Evolutionary conservation across 2,888 invertebrate genomes (phyloP), one percentile per base, ranked within the genome.

Genomic region (Apotomis capreana): DNA sequence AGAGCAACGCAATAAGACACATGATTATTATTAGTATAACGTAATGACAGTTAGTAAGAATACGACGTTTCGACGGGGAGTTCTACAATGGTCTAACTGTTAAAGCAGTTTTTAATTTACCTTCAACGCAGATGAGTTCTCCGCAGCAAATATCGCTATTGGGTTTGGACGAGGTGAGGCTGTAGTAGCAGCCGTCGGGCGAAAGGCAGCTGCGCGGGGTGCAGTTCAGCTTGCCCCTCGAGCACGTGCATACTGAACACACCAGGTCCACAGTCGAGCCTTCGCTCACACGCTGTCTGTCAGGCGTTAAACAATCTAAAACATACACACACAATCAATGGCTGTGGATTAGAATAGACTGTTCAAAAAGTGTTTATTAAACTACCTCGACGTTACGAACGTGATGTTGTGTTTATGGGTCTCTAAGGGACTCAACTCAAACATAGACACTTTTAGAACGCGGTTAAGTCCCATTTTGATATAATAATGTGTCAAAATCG

Each of bases 191-290:
- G 59, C 84, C 83, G 0, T 80, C 76, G 0, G 84, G 83, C 0
- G 86, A 78, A 74, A 74, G 79, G 78, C 91, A 91, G 0, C 83
- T 73, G 12, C 84, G 78, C 0, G 88, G 88, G 6, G 84, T 76
- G 78, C 92, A 92, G 51, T 80, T 83, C 72, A 92, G 79, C 68
- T 81, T 81, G 3, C 86, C 85, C 89, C 91, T 88, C 0, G 82
- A 80, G 73, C 92, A 92, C 1, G 85, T 76, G 77, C 92, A 92
- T 36, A 85, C 76, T 0, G 87, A 86, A 75, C 92, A 92, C 6
- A 86, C 84, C 61, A 88, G 63, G 12, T 78, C 75, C 15, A 89
- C 74, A 0, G 84, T 81, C 26, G 83, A 87, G 0, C 92, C 92
- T 46, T 87, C 87, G 0, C 80, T 64, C 5, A 92, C 78, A 51